These are phyloP conservation scores for Hydrozoanthus gracilis DNA, from an alignment of 92 coral and sea anemone genomes.

Conservation along the genomic window DNA sequence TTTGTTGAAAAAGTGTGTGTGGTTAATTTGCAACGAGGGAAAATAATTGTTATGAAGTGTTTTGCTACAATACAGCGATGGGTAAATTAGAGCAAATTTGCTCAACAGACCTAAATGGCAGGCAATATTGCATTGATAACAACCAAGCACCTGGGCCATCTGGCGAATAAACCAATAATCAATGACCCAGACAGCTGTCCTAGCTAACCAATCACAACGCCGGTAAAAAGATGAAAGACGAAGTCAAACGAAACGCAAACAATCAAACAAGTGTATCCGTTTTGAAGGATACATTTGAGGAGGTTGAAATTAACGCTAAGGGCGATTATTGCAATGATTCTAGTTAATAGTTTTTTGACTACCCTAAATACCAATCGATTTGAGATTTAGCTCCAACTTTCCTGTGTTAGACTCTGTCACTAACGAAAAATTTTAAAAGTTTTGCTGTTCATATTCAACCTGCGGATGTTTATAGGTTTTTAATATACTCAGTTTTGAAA, in stretches of 20 bases:
- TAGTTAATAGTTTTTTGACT: neutral
- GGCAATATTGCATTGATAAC: conserved; percentile 74
- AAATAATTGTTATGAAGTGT: conserved; percentile 90
- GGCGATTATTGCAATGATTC: conserved; percentile 6
- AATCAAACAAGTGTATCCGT: conserved; percentile 75
- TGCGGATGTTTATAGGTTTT: conserved; percentile 48
- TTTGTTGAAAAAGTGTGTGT: conserved; percentile 57
- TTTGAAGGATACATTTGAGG: conserved; percentile 72
- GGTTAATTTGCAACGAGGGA: conserved; percentile 68
- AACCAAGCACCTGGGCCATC: conserved; percentile 84
- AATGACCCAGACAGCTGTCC: conserved; percentile 79
- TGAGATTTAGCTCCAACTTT: neutral
- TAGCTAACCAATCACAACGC: conserved; percentile 70
- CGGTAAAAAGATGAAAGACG: conserved; percentile 53
- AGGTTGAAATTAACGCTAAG: conserved; percentile 51
- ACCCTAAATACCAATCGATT: neutral
- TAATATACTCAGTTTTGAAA: conserved; percentile 48
- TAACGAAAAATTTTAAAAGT: conserved; percentile 1
- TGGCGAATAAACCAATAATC: conserved; percentile 78
- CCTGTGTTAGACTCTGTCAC: neutral
- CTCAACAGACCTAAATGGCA: conserved; percentile 67
- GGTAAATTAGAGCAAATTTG: conserved; percentile 88
- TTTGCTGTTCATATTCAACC: conserved; percentile 45
- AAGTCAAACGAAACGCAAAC: conserved; percentile 81
- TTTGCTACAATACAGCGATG: conserved; percentile 75